These are phyloP conservation scores for Rhinogobio ventralis DNA, from an alignment of 2,797 vertebrate genomes.

Conservation along the genomic window DNA sequence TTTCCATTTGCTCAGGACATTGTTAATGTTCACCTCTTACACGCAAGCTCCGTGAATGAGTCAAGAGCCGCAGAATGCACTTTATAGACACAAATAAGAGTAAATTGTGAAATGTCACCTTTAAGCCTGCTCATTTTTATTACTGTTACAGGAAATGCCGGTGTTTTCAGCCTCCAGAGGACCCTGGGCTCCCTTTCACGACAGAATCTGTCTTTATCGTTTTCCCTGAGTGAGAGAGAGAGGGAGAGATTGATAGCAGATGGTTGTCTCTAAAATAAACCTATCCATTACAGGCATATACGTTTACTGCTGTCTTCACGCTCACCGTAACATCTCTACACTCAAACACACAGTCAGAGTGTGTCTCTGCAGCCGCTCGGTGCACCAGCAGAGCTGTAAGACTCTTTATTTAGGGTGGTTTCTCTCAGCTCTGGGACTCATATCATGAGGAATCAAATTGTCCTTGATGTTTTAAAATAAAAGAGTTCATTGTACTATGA, in stretches of 20 bases:
- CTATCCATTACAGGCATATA: constrained; percentile 91
- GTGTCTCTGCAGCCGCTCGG: constrained; percentile 10
- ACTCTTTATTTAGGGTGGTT: background rate
- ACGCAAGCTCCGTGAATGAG: constrained; percentile 88
- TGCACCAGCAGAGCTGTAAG: constrained; percentile 17
- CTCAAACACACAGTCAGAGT: constrained; percentile 28
- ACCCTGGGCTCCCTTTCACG: constrained; percentile 64
- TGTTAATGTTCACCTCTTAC: constrained; percentile 94
- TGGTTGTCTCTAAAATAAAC: constrained; percentile 95
- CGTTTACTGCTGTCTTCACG: constrained; percentile 87
- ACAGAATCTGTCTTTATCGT: constrained; percentile 79
- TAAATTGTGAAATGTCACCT: constrained; percentile 99
- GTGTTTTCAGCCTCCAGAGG: constrained; percentile 95
- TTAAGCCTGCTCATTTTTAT: constrained; percentile 99
- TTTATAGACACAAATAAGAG: constrained; percentile 99
- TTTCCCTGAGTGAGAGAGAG: constrained; percentile 71
- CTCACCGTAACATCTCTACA: constrained; percentile 45
- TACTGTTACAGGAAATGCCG: constrained; percentile 97
- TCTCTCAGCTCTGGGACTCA: background rate
- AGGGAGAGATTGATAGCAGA: constrained; percentile 96
- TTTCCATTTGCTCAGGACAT: constrained; percentile 93
- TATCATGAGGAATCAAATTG: background rate
- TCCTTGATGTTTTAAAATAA: background rate
- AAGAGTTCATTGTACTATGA: background rate
- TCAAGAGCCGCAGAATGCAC: constrained; percentile 95